Conservation (phyloP, 2,888 invertebrate genomes). For the Tetragonula carbonaria region DNA sequence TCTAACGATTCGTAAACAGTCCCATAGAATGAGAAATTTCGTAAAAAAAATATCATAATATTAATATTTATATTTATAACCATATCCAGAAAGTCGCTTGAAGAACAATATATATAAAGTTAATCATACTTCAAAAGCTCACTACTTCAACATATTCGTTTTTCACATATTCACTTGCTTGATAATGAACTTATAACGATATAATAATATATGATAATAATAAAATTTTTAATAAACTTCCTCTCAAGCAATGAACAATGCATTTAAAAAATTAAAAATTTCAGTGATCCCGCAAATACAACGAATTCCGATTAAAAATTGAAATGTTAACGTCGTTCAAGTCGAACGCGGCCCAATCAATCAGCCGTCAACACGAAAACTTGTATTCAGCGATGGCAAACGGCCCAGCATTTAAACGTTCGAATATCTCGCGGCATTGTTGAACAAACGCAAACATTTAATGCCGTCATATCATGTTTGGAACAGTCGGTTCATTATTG, state of each 20-base stretch:
- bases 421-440: not conserved
- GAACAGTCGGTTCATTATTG: constrained; percentile 32
- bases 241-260: too few species aligned
- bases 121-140: too few species aligned
- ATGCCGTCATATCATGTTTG: constrained; percentile 20
- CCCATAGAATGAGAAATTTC: not conserved
- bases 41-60: not conserved
- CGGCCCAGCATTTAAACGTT: constrained; percentile 11
- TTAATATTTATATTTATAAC: too few species aligned
- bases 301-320: not conserved
- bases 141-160: too few species aligned
- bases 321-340: not conserved
- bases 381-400: not conserved
- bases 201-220: too few species aligned
- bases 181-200: too few species aligned
- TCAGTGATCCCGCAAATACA: too few species aligned
- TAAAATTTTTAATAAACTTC: too few species aligned
- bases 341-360: not conserved
- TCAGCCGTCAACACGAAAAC: not conserved
- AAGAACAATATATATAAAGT: too few species aligned
- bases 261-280: too few species aligned
- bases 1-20: not conserved
- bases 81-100: too few species aligned
- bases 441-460: constrained; percentile 34
- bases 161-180: too few species aligned